Evolutionary conservation across 92 coral and sea anemone genomes (phyloP), one percentile per base, ranked within the genome.

Genomic region (Epizoanthus rinbou): DNA sequence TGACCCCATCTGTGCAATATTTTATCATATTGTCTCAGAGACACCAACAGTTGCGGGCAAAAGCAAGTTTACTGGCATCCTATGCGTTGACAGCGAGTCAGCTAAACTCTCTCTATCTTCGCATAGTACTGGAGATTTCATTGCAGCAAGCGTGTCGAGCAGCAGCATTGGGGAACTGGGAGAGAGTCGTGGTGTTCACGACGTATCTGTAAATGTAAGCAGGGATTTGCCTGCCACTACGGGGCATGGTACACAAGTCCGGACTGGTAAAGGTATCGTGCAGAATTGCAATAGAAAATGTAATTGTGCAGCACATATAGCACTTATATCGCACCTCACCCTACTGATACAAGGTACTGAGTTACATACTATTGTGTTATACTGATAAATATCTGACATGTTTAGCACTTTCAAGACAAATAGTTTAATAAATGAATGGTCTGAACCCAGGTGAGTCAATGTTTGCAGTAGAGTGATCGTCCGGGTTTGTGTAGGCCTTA

Each of bases 1-100:
- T 75, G 99, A 97, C 71, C 91, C 97, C 3, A 97, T 97, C 80
- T 94, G 97, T 88, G 98, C 95, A 28, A 80, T 97, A 54, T 97
- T 97, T 69, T 97, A 97, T 82, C 92, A 90, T 84, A 85, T 88
- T 62, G 96, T 94, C 71, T 91, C 97, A 4, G 99, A 97, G 53
- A 92, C 98, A 25, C 86, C 83, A 1, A 85, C 86, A 41, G 73
- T 84, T 10, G 63, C 56, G 3, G 97, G 91, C 10, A 90, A 75
- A 19, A 85, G 83, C 60, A 78, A 73, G 33, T 67, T 91, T 6
- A 94, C 98, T 6, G 99, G 99, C 5, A 76, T 97, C 53, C 75
- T 97, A 13, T 94, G 97, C 60, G 98, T 93, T 17, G 93, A 90
- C 53, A 82, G 85, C 31, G 95, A 92, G 41, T 92, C 98, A 7